Evolutionary conservation across 2,888 invertebrate species (phyloP).

Genomic region (Lymantria dispar): DNA sequence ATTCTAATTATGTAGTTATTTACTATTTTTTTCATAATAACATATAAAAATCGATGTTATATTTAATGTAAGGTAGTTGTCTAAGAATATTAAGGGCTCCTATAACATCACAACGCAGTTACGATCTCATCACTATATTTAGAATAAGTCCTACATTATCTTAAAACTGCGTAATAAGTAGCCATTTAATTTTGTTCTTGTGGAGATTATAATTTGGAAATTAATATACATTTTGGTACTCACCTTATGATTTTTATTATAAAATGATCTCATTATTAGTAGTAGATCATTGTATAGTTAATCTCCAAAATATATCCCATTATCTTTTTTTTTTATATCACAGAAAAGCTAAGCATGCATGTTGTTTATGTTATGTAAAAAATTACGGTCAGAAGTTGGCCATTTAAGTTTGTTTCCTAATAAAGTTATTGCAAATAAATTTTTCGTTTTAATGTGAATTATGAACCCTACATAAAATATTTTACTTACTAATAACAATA

Average conservation of each 20-base stretch:
- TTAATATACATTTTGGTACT: background rate
- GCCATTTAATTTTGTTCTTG: background rate
- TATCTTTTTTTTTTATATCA: constrained; percentile 9
- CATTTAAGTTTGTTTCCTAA: constrained; percentile 19
- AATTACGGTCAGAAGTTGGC: background rate
- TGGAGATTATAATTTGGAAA: background rate
- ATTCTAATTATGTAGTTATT: too few relatives aligned
- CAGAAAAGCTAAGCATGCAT: constrained; percentile 5
- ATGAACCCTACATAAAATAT: background rate
- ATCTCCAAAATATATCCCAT: constrained; percentile 16
- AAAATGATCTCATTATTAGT: constrained; percentile 29
- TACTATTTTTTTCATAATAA: too few relatives aligned
- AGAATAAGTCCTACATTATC: constrained; percentile 16
- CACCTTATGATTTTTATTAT: constrained; percentile 8
- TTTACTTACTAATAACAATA: too few relatives aligned
- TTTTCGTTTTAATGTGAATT: background rate
- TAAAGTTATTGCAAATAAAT: constrained; percentile 10
- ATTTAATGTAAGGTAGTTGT: too few relatives aligned
- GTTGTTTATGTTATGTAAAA: too few relatives aligned
- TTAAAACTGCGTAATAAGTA: background rate
- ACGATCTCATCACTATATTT: constrained; percentile 32
- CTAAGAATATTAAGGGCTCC: too few relatives aligned
- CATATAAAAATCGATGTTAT: too few relatives aligned
- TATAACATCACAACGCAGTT: constrained; percentile 10
- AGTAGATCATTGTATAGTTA: constrained; percentile 27